Conservation (phyloP, 1,140 invertebrate species). For the Nasonia vitripennis region DNA sequence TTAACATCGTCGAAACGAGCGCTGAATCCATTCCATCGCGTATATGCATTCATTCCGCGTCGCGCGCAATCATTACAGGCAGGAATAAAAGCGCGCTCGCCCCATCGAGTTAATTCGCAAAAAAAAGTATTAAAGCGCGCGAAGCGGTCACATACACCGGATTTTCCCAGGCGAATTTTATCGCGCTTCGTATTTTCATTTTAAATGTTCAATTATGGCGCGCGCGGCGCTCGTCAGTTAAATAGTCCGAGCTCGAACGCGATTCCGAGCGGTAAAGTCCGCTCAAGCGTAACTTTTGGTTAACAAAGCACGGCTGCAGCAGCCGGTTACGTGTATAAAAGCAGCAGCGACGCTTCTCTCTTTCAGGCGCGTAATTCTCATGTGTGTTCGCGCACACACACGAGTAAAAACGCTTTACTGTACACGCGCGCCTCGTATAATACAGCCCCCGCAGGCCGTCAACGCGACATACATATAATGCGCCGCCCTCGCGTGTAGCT, state of each 20-base stretch:
- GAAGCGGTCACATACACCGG: too few relatives aligned
- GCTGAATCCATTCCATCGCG: not conserved
- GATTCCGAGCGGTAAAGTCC: constrained; percentile 7
- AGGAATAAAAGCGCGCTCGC: too few relatives aligned
- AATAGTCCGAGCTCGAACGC: constrained; percentile 1
- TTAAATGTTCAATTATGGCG: constrained; percentile 22
- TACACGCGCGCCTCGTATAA: not conserved
- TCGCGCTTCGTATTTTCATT: not conserved
- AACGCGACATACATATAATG: constrained; percentile 2
- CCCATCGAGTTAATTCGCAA: too few relatives aligned
- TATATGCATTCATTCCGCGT: too few relatives aligned
- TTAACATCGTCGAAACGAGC: not conserved
- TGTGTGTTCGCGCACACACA: not conserved
- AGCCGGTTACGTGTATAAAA: constrained; percentile 20
- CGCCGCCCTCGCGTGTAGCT: too few relatives aligned
- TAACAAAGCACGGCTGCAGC: constrained; percentile 25
- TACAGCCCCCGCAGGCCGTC: not conserved
- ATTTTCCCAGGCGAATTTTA: not conserved
- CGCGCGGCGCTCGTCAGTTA: not conserved
- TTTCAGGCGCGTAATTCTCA: constrained; percentile 1
- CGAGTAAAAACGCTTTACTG: constrained; percentile 27
- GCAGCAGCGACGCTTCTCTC: not conserved
- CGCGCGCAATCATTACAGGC: too few relatives aligned
- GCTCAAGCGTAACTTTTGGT: constrained; percentile 36
- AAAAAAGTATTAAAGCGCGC: too few relatives aligned